These are phyloP conservation scores for Ectemnius cavifrons DNA, from an alignment of 2,888 invertebrate species.

Conservation along the genomic window DNA sequence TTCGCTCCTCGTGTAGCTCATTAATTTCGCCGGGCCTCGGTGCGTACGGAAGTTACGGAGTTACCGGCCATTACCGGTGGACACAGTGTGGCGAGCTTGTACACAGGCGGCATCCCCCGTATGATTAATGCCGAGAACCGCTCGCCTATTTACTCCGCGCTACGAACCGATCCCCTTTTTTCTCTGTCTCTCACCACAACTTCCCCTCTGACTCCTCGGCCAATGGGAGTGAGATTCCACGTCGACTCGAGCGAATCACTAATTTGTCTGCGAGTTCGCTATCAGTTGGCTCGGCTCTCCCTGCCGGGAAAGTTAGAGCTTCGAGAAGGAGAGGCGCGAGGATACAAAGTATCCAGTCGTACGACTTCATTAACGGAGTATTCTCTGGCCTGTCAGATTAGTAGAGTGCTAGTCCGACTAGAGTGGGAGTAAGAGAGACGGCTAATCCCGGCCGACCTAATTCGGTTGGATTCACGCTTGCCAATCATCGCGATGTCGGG, in stretches of 20 bases:
- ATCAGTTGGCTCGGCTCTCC: no score
- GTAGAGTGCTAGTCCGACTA: no score
- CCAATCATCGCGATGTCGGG: slow-evolving; percentile 31
- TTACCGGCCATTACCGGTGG: slow-evolving; percentile 52
- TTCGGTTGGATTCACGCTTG: slow-evolving; percentile 38
- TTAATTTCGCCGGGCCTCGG: slow-evolving; percentile 43
- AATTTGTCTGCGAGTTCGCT: no score
- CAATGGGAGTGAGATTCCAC: slow-evolving; percentile 13
- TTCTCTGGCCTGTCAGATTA: no score
- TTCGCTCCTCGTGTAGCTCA: slow-evolving; percentile 53
- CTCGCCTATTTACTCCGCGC: slow-evolving; percentile 23
- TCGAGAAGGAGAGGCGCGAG: no score
- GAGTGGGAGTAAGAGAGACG: no score
- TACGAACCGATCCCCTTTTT: slow-evolving; percentile 10
- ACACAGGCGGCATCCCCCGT: slow-evolving; percentile 47
- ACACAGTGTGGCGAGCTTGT: slow-evolving; percentile 33
- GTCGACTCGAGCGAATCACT: no score
- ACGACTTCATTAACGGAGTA: no score
- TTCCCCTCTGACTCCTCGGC: not conserved
- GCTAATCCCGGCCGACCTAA: slow-evolving; percentile 18
- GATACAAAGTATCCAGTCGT: no score
- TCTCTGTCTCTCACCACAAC: slow-evolving; percentile 41
- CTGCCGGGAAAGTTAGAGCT: no score
- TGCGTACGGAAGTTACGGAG: slow-evolving; percentile 54
- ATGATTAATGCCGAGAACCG: slow-evolving; percentile 53